These are phyloP conservation scores for Danaus chrysippus DNA, from an alignment of 2,888 invertebrate genomes.

Conservation along the genomic window DNA sequence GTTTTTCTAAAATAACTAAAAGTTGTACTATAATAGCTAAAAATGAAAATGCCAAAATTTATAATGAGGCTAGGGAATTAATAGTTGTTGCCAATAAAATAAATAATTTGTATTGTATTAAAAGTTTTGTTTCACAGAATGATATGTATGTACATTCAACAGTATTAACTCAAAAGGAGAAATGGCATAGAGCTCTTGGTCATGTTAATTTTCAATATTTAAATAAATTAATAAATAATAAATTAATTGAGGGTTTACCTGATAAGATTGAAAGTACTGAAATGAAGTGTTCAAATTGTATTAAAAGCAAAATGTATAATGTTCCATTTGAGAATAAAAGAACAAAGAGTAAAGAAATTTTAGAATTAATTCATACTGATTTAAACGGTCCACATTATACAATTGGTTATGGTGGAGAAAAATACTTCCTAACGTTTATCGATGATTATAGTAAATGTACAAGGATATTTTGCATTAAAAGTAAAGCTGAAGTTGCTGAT, in stretches of 20 bases:
- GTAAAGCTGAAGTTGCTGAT: constrained; percentile 28
- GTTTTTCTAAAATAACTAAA: constrained; percentile 34
- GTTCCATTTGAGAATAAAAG: too few species aligned
- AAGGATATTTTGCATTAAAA: constrained; percentile 2
- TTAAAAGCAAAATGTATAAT: constrained; percentile 30
- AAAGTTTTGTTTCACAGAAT: constrained; percentile 27
- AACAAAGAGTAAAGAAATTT: constrained; percentile 15
- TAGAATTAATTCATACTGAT: too few species aligned
- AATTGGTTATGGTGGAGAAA: constrained; percentile 35
- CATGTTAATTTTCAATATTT: constrained; percentile 36
- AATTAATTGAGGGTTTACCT: constrained; percentile 35
- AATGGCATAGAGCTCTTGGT: constrained; percentile 31
- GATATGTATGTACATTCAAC: constrained; percentile 24
- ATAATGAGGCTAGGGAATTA: constrained; percentile 28
- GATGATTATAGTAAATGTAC: constrained; percentile 35
- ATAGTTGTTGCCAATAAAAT: constrained; percentile 32
- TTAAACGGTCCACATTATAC: constrained; percentile 35
- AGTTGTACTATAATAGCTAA: constrained; percentile 28
- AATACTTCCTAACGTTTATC: constrained; percentile 38
- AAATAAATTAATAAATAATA: constrained; percentile 29
- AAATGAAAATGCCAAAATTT: constrained; percentile 32
- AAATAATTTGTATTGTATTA: constrained; percentile 30
- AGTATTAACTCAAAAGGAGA: constrained; percentile 29
- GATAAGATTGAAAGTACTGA: constrained; percentile 32
- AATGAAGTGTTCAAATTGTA: constrained; percentile 37